Conservation (phyloP, 2,888 invertebrate species). For the Eudemis profundana region DNA sequence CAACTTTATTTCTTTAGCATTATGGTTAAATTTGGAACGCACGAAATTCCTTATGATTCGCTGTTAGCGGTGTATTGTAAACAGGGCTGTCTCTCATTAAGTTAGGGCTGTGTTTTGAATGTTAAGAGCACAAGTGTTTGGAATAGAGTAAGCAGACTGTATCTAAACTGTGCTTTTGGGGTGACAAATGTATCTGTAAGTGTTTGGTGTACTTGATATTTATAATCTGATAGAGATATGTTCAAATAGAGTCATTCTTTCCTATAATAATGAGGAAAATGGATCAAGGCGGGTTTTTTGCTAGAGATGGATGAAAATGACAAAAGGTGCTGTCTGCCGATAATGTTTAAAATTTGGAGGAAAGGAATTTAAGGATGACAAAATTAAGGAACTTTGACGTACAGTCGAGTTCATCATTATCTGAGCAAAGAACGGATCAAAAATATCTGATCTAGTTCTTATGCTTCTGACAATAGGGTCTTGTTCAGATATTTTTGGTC, state of each 20-base stretch:
- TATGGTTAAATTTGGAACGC: slow-evolving; percentile 12
- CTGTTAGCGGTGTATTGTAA: not conserved
- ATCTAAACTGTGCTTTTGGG: slow-evolving; percentile 43
- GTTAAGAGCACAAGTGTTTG: slow-evolving; percentile 53
- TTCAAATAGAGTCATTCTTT: not conserved
- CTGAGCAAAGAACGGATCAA: too few relatives aligned
- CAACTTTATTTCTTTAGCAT: not conserved
- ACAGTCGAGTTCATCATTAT: too few relatives aligned
- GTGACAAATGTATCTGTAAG: slow-evolving; percentile 22
- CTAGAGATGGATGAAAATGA: too few relatives aligned
- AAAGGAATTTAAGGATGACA: too few relatives aligned
- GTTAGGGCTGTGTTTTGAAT: slow-evolving; percentile 16
- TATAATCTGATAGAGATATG: slow-evolving; percentile 11
- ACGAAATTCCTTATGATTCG: not conserved
- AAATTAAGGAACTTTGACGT: too few relatives aligned
- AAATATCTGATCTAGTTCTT: too few relatives aligned
- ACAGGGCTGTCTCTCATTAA: slow-evolving; percentile 16
- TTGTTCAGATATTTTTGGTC: too few relatives aligned
- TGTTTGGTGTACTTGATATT: not conserved
- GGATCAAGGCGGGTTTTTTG: too few relatives aligned
- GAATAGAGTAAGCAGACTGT: slow-evolving; percentile 72
- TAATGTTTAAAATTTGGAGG: too few relatives aligned
- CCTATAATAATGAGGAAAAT: too few relatives aligned
- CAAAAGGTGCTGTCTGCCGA: too few relatives aligned
- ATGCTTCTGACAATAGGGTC: too few relatives aligned